Base-by-base conservation (phyloP, 2,113 vertebrate genomes). In the Ailuropoda melanoleuca region DNA sequence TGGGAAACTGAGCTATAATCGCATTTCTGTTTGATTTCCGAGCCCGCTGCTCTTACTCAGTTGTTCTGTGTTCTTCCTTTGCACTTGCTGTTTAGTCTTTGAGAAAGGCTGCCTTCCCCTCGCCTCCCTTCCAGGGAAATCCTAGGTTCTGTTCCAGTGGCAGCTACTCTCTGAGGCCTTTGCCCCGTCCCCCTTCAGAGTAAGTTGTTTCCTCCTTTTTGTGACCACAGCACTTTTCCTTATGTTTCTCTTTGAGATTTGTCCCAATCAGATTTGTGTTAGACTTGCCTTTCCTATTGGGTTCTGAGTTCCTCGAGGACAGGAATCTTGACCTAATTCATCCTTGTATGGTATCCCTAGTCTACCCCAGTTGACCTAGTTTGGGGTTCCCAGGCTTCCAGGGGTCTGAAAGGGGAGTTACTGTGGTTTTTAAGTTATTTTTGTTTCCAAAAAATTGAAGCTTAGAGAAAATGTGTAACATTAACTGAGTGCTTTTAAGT, bases 291-390 rank as follows among this genome's bases (percentile, higher is more conserved):
- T 90, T 89, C 21, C 19, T 75, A 2, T 17, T 48, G 19, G 12
- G 23, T 77, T 94, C 83, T 56, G 66, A 92, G 15, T 81, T 88
- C 88, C 62, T 95, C 50, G 88, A 39, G 39, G 43, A 26, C 31
- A 72, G 46, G 53, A 43, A 56, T 80, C 68, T 88, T 95, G 74
- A 62, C 83, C 95, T 95, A 56, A 34, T 88, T 95, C 64, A 82
- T 89, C 50, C 12, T 87, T 66, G 43, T 74, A 29, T 83, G 66
- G 29, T 80, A 29, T 90, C 80, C 37, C 23, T 62, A 37, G 50
- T 62, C 84, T 86, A 84, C 29, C 37, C 34, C 43, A 62, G 13
- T 81, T 94, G 55, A 94, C 62, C 85, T 86, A 93, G 1, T 90
- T 95, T 90, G 64, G 91, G 84, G 88, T 84, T 39, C 21, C 55